phyloP scores from a whole-genome alignment of 2,888 invertebrate species.

The Drosophila flavopinicola region DNA sequence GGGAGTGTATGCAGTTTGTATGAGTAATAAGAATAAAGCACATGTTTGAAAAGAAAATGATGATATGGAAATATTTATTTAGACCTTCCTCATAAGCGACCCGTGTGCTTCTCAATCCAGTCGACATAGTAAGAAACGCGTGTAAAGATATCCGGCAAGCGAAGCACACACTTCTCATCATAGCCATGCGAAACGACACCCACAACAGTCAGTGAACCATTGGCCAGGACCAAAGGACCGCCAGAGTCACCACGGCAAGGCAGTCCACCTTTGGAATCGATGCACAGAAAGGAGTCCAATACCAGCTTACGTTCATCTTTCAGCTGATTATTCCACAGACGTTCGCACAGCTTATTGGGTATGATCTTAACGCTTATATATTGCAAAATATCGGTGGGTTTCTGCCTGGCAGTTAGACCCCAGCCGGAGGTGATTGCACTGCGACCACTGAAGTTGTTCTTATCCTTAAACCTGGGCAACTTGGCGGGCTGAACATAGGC shows the following conservation, averaged over 20 bases:
- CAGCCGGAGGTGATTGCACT: constrained; percentile 51
- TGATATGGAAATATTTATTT: not conserved
- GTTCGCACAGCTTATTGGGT: constrained; percentile 43
- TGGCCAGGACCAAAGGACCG: constrained; percentile 52
- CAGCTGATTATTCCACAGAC: constrained; percentile 44
- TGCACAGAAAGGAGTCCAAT: constrained; percentile 46
- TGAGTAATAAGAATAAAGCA: constrained; percentile 83
- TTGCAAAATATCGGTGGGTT: constrained; percentile 31
- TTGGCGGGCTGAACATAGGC: constrained; percentile 24
- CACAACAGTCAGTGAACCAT: constrained; percentile 46
- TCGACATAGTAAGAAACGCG: constrained; percentile 41
- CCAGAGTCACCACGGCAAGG: constrained; percentile 65
- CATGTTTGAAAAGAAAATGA: constrained; percentile 81
- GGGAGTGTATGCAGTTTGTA: constrained; percentile 71
- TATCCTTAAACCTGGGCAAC: constrained; percentile 24
- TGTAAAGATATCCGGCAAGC: constrained; percentile 55
- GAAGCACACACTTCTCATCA: constrained; percentile 39
- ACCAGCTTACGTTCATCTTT: constrained; percentile 21
- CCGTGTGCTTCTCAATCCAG: constrained; percentile 51
- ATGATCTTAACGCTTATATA: constrained; percentile 41
- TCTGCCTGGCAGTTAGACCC: constrained; percentile 39
- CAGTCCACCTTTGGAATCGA: constrained; percentile 46
- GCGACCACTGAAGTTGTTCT: constrained; percentile 1
- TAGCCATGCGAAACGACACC: constrained; percentile 66
- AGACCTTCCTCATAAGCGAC: not conserved